A percentile compares a stretch with the other conserved stretches of the same genome.
Conservation (phyloP, 35 echinoderm and acorn worm species). For the Acanthaster planci region DNA sequence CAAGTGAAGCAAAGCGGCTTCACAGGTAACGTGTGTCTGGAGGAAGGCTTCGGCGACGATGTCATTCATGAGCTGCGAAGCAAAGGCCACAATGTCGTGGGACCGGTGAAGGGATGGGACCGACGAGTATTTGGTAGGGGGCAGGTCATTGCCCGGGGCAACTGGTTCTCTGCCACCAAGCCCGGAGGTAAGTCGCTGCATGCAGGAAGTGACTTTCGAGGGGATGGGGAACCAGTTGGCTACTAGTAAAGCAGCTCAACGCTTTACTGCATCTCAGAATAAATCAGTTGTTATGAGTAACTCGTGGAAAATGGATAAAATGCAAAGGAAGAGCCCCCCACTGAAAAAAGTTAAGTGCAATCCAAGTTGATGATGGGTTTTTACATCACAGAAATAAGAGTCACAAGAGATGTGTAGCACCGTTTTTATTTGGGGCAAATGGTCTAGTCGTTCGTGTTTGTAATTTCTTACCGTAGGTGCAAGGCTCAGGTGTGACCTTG, state of each 20-base stretch:
- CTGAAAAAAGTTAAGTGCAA: too few species aligned
- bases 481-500: too few species aligned
- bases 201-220: not conserved
- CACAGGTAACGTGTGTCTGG: slow-evolving; percentile 34
- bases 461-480: too few species aligned
- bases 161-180: slow-evolving; percentile 61
- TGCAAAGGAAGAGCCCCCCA: too few species aligned
- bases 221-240: slow-evolving; percentile 3
- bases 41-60: slow-evolving; percentile 62
- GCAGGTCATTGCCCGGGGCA: slow-evolving; percentile 71
- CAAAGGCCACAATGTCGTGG: slow-evolving; percentile 63
- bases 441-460: too few species aligned
- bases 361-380: too few species aligned
- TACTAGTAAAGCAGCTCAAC: not conserved
- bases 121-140: slow-evolving; percentile 73
- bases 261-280: too few species aligned
- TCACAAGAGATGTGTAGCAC: too few species aligned
- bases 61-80: slow-evolving; percentile 32
- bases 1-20: slow-evolving; percentile 33
- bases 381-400: too few species aligned
- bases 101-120: slow-evolving; percentile 51
- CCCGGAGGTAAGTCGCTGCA: not conserved
- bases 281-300: too few species aligned
- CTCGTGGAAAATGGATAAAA: too few species aligned
- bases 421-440: too few species aligned